Percentiles rank a stretch among this genome's conserved stretches.
phyloP scores from a whole-genome alignment of 2,888 invertebrate genomes.

The Chaetogeoica ovagalla region DNA sequence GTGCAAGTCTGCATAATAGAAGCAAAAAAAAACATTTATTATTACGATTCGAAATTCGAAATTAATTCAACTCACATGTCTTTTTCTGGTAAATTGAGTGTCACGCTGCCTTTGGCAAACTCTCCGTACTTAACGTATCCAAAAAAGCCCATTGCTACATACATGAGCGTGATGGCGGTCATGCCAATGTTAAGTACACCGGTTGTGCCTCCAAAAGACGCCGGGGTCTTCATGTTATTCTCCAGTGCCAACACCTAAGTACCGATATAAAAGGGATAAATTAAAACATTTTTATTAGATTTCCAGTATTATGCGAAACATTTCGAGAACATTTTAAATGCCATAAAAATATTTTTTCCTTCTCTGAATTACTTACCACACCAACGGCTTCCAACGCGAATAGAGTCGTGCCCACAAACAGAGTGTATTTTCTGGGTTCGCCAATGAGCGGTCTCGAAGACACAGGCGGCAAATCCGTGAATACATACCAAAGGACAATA shows the following conservation, averaged over 20 bases:
- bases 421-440: constrained; percentile 66
- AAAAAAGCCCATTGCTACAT: constrained; percentile 78
- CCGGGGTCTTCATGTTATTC: constrained; percentile 85
- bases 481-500: constrained; percentile 73
- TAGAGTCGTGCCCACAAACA: constrained; percentile 87
- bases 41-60: neutral
- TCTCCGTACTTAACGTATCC: constrained; percentile 82
- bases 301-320: no score
- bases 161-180: constrained; percentile 74
- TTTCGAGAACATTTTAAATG: no score
- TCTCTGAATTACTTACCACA: constrained; percentile 66
- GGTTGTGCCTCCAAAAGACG: constrained; percentile 72
- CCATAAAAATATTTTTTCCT: no score
- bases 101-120: constrained; percentile 73
- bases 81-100: constrained; percentile 73
- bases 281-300: no score
- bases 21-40: constrained; percentile 26
- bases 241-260: constrained; percentile 83
- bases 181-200: constrained; percentile 85
- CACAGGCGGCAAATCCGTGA: constrained; percentile 67
- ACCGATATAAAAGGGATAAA: neutral
- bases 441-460: constrained; percentile 63
- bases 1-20: constrained; percentile 65
- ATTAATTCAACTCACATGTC: constrained; percentile 62
- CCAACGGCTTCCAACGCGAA: constrained; percentile 86